Evolutionary conservation across 2,113 vertebrate genomes (phyloP), one percentile per base, ranked within the genome.

Genomic region (Callipepla squamata): DNA sequence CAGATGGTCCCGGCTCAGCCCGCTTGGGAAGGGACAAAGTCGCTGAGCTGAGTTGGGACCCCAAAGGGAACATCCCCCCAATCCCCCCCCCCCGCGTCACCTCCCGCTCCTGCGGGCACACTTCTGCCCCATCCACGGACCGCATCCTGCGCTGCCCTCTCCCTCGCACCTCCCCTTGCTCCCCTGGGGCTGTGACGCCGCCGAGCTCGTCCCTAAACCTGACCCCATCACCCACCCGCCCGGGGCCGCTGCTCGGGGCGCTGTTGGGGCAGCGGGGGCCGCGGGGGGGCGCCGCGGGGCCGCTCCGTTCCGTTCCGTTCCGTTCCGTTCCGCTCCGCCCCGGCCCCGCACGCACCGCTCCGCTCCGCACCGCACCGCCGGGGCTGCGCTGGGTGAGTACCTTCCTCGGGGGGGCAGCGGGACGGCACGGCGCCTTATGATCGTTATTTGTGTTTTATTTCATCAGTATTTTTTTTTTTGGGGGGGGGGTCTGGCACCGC

Each of bases 311-410:
- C 66, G 44, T 40, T 3, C 20, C 68, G 86, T 69, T 3, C 20
- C 68, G 86, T 69, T 83, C 75, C 85, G 76, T 40, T 72, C 80
- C 63, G 55, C 20, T 53, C 51, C 51, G 51, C 51, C 50, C 51
- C 53, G 53, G 28, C 53, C 28, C 53, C 53, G 53, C 28, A 32
- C 53, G 53, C 53, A 17, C 66, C 44, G 86, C 91, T 18, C 69
- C 44, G 83, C 76, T 48, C 92, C 89, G 62, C 47, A 53, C 51
- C 51, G 51, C 51, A 67, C 80, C 42, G 21, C 30, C 80, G 45
- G 47, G 23, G 78, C 68, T 81, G 57, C 92, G 51, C 80, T 44
- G 75, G 63, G 93, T 92, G 85, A 89, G 93, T 92, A 84, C 7
- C 44, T 65, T 45, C 42, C 42, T 30, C 23, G 32, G 67, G 67